Base-by-base conservation (phyloP, 2,888 invertebrate genomes). In the Drosophila dives region DNA sequence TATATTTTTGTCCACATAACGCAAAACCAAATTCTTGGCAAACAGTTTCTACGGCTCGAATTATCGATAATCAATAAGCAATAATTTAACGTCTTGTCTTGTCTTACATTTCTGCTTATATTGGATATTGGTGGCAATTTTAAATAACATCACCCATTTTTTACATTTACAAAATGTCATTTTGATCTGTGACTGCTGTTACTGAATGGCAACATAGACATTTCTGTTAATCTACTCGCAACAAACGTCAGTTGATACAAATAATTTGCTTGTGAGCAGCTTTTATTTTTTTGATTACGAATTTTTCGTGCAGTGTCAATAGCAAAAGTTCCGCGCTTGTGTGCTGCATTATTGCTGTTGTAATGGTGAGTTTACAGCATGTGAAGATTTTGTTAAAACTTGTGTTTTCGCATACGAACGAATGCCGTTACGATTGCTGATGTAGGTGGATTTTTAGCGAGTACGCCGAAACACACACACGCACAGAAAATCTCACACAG, bases 1-100 rank as follows among this genome's bases (percentile, higher is more conserved):
- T 38, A 64, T 64, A 67, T 64, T 63, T 42, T 71, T 71, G 68
- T 80, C 72, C 72, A 77, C 72, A 64, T 78, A 69, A 68, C 61
- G 48, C 53, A 54, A 66, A 75, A 38, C 58, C 26, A 58, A 54
- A 65, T 59, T 54, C 10, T 15, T 42, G 20, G 5, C 17, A 6
- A 11, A 40, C 23, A 48, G 54, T 17, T 26, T 23, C 15, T 38
- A 26, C 15, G n/a, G 5, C 12, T 29, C n/a, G 38, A 26, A 7
- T 29, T 54, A 23, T 40, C 66, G 23, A 12, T 29, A 3, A 0
- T 26, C 5, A 36, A n/a, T 20, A 67, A 8, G 20, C 8, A 33
- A 36, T 36, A 60, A 15, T 40, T n/a, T 2, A 40, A 40, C 10
- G n/a, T 20, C 38, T 4, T 32, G 23, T 58, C n/a, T n/a, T n/a